Evolutionary conservation across 2,888 invertebrate genomes (phyloP), one percentile per base, ranked within the genome.

Genomic region (Heliconius ethilla): DNA sequence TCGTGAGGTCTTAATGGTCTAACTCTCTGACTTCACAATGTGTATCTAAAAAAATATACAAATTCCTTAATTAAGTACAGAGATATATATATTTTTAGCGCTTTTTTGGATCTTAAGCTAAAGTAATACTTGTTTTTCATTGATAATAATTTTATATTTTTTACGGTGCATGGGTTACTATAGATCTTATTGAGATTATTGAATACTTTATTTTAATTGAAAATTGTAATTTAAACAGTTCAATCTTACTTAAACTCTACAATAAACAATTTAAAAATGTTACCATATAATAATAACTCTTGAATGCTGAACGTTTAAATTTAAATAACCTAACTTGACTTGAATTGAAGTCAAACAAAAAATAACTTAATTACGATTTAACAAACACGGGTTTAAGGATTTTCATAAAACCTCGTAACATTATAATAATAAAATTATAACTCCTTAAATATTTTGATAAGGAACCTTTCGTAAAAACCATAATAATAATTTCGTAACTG

Each of bases 1-100:
- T 85, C 66, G 13, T 69, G 67, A 63, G n/a, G 25, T 37, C 29
- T 55, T 51, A 69, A 2, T n/a, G 29, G 22, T 15, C 3, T 0
- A 22, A 27, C 7, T 51, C 29, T 70, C 51, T 27, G n/a, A 51
- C 9, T 51, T 15, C 4, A 51, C 33, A 33, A 33, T 33, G 33
- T 7, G 33, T 69, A 11, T n/a, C 37, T 37, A 13, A 65, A 29
- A 29, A 27, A 65, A 9, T 29, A 27, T 29, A 18, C 27, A 63
- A 13, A 63, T 63, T 63, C 62, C 45, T 45, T 18, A 15, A 18
- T 45, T 45, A 45, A 25, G 13, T 27, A 25, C 13, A 1, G 15
- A 25, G 7, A 9, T 55, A 55, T n/a, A 59, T n/a, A n/a, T 59
- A n/a, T 59, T 59, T 25, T 59, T 4, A 22, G 9, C 55, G 22